Percentiles rank a stretch among this genome's conserved stretches.
These are phyloP conservation scores for Coelogynopora nodosa DNA, from an alignment of 2,888 invertebrate species.

Conservation along the genomic window DNA sequence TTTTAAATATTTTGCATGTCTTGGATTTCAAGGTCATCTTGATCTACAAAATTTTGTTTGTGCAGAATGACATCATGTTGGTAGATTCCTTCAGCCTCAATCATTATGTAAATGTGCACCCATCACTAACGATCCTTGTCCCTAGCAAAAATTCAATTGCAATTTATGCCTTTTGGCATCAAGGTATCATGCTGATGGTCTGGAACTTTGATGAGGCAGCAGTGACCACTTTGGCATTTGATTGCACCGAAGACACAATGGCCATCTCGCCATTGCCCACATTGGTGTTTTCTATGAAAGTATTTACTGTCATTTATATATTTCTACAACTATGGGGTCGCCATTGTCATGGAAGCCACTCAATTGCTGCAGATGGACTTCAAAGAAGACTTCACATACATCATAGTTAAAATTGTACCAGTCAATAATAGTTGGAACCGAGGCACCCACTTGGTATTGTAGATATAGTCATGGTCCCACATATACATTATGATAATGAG, in stretches of 20 bases:
- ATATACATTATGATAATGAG: background rate
- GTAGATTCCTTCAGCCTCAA: background rate
- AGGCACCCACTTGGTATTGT: constrained; percentile 28
- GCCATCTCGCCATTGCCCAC: background rate
- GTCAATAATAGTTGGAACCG: constrained; percentile 29
- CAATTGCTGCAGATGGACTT: background rate
- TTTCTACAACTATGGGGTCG: background rate
- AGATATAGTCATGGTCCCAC: constrained; percentile 15
- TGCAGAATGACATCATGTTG: background rate
- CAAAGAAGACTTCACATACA: constrained; percentile 8
- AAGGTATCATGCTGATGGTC: background rate
- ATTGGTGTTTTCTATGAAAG: no score
- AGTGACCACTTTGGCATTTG: background rate
- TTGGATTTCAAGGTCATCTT: background rate
- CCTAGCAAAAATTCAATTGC: background rate
- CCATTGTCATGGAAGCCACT: background rate
- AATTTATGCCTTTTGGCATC: background rate
- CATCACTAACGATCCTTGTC: background rate
- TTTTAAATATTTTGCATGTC: background rate
- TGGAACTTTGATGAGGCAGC: background rate
- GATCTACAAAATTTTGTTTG: background rate
- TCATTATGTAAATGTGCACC: background rate
- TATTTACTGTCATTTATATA: background rate
- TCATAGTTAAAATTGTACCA: constrained; percentile 12
- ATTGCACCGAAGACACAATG: background rate